phyloP scores from a whole-genome alignment of 1,140 invertebrate genomes.

The Aphis gossypii region DNA sequence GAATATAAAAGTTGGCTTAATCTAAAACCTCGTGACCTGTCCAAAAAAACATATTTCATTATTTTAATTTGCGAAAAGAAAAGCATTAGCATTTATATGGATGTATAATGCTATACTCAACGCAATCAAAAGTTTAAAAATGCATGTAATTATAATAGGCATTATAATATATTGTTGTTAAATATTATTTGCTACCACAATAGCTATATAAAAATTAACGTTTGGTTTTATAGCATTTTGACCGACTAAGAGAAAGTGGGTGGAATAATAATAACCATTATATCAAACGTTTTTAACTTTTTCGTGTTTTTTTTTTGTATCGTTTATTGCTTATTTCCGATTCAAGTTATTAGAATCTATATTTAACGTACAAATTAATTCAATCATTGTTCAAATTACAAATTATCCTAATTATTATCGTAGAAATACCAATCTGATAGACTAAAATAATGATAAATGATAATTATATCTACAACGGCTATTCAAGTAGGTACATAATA shows the following conservation, averaged over 20 bases:
- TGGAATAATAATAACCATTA: neutral
- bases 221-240: neutral
- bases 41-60: neutral
- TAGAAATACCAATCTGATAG: constrained; percentile 17
- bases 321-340: neutral
- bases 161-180: neutral
- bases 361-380: neutral
- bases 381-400: neutral
- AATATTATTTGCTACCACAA: neutral
- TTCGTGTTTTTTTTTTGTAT: neutral
- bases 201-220: neutral
- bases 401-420: constrained; percentile 7
- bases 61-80: neutral
- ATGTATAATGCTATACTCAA: neutral
- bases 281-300: neutral
- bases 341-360: neutral
- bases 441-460: neutral
- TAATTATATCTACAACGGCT: neutral
- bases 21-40: too few species aligned
- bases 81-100: neutral
- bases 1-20: too few species aligned
- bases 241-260: too few species aligned
- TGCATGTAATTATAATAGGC: neutral
- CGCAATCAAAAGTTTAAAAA: neutral
- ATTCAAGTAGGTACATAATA: neutral